Conservation (phyloP, 2,888 invertebrate species). For the Sepiola atlantica region DNA sequence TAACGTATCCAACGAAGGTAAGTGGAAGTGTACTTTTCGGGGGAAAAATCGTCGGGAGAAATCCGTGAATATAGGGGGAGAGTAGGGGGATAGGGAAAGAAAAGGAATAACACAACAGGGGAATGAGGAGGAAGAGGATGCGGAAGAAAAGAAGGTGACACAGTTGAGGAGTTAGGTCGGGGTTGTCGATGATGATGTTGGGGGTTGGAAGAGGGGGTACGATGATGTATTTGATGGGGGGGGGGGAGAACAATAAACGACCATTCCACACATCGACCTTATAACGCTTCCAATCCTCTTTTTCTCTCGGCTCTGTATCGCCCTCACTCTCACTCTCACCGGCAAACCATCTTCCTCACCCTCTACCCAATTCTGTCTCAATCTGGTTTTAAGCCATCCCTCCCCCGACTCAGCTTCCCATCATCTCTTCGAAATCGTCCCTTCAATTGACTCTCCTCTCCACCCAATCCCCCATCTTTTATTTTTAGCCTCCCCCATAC, state of each 20-base stretch:
- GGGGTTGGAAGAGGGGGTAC: background rate
- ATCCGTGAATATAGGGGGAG: background rate
- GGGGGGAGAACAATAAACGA: background rate
- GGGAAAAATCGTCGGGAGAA: background rate
- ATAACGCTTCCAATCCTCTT: background rate
- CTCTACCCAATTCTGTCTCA: background rate
- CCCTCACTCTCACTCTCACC: background rate
- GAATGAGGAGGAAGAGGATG: no score
- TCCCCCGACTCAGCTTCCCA: background rate
- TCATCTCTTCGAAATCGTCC: background rate
- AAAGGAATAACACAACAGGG: no score
- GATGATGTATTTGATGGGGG: background rate
- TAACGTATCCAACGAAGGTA: background rate
- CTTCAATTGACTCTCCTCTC: background rate
- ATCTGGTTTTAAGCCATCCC: background rate
- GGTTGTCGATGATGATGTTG: background rate
- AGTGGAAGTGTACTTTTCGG: background rate
- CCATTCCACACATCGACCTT: conserved; percentile 10
- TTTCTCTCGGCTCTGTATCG: background rate
- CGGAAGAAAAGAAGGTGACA: no score
- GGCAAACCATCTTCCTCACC: no score
- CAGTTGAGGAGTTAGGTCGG: no score
- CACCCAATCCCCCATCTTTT: background rate
- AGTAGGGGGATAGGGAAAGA: background rate
- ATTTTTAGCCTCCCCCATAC: background rate